Base-by-base conservation (phyloP, 2,888 invertebrate species). In the Tipula helvola region DNA sequence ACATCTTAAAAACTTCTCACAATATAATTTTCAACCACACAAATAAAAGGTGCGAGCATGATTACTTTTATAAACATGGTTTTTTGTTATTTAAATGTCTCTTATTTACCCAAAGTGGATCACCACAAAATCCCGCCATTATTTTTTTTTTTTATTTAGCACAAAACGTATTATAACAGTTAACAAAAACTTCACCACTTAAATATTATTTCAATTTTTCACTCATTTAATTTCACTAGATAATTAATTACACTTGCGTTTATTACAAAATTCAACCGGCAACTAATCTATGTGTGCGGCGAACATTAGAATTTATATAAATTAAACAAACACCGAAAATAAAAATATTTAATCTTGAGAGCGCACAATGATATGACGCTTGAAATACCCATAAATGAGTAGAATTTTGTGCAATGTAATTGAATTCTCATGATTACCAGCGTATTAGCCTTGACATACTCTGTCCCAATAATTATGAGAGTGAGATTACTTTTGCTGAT, bases 21-120 rank as follows among this genome's bases (percentile, higher is more conserved):
- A 52, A 1, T 10, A 44, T 44, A 44, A 44, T 44, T 44, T 12
- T 44, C 12, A 12, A 44, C 5, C 16, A 16, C 52, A 16, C 16
- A 52, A 8, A 52, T 16, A 52, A 52, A 52, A 52, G 52, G 16
- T 52, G 52, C 0, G 7, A 52, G 4, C 16, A 52, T 7, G 16
- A 52, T 52, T 16, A 39, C 39, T 7, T 39, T 39, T 39, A 39
- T 7, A 39, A 28, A 28, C 28, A 28, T 1, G 28, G 28, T 39
- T 0, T 7, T 39, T 39, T n/a, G n/a, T n/a, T 39, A 39, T 39
- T 39, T 39, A 39, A 39, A 16, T 57, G 18, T 57, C 57, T 57
- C 4, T n/a, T 28, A 86, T 87, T 86, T 85, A 88, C 88, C 87
- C 88, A 88, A 41, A 87, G 57, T 52, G 71, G 83, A 47, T 84